These are phyloP conservation scores for Ophthalmolycus amberensis DNA, from an alignment of 2,113 vertebrate genomes.

Conservation along the genomic window DNA sequence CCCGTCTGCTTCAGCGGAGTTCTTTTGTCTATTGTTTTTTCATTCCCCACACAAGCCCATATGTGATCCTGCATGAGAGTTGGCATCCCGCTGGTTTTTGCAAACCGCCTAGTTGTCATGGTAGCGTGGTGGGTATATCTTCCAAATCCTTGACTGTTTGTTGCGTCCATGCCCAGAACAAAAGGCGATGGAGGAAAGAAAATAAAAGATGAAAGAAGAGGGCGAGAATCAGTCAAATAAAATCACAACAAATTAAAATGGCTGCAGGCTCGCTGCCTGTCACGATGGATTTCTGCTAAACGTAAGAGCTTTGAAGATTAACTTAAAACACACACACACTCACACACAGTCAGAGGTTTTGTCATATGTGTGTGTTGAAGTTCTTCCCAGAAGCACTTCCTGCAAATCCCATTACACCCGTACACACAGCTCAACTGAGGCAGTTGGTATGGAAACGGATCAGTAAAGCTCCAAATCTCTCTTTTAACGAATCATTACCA, in stretches of 20 bases:
- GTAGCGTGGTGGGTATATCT: slow-evolving; percentile 49
- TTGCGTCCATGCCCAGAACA: slow-evolving; percentile 60
- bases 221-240: background rate
- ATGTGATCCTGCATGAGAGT: slow-evolving; percentile 62
- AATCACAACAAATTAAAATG: slow-evolving; percentile 17
- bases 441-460: slow-evolving; percentile 76
- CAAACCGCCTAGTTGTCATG: slow-evolving; percentile 67
- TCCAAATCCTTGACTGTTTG: slow-evolving; percentile 40
- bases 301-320: slow-evolving; percentile 68
- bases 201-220: background rate
- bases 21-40: slow-evolving; percentile 16
- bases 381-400: slow-evolving; percentile 51
- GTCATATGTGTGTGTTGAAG: slow-evolving; percentile 23
- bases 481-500: slow-evolving; percentile 71
- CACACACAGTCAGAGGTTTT: slow-evolving; percentile 24
- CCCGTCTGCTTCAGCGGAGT: slow-evolving; percentile 1
- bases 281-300: slow-evolving; percentile 42
- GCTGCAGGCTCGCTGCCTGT: slow-evolving; percentile 23
- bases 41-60: slow-evolving; percentile 17
- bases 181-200: background rate
- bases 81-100: slow-evolving; percentile 59
- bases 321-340: slow-evolving; percentile 38
- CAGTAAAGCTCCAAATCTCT: slow-evolving; percentile 67
- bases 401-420: slow-evolving; percentile 68
- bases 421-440: slow-evolving; percentile 27